These are phyloP conservation scores for Camponotus pennsylvanicus DNA, from an alignment of 1,140 invertebrate genomes.

Conservation along the genomic window DNA sequence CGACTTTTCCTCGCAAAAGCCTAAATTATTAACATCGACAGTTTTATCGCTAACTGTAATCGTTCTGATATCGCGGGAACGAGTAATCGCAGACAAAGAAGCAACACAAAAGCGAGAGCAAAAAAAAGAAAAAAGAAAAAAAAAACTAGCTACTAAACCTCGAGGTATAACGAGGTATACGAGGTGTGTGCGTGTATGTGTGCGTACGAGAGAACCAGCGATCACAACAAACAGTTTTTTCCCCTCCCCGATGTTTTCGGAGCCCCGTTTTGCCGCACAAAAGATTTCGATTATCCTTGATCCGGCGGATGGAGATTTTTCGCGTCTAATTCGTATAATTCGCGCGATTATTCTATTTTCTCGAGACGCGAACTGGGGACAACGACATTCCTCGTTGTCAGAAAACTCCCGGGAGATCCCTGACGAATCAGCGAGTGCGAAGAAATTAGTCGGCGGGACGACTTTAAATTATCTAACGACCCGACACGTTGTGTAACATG, in stretches of 20 bases:
- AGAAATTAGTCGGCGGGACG: constrained; percentile 32
- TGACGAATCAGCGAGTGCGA: constrained; percentile 23
- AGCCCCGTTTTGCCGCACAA: not conserved
- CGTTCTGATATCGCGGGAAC: not conserved
- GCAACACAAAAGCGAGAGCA: constrained; percentile 36
- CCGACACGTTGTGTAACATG: constrained; percentile 60
- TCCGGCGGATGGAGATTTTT: not conserved
- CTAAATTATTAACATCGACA: not conserved
- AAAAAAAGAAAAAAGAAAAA: constrained; percentile 18
- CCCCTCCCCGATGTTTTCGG: constrained; percentile 20
- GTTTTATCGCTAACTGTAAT: not conserved
- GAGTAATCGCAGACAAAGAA: constrained; percentile 41
- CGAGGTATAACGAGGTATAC: not conserved
- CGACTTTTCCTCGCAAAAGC: not conserved
- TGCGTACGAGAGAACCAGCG: not conserved
- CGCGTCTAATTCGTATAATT: not conserved
- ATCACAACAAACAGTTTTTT: constrained; percentile 77
- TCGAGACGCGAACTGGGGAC: not conserved
- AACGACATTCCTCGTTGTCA: not conserved
- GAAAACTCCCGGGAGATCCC: not conserved
- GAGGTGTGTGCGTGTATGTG: not conserved
- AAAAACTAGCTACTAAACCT: constrained; percentile 35
- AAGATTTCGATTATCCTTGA: not conserved
- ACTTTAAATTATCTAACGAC: constrained; percentile 65
- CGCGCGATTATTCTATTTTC: not conserved